Percentiles rank a stretch among this genome's conserved stretches.
Conservation (phyloP, 2,797 vertebrate species). For the Prionace glauca region DNA sequence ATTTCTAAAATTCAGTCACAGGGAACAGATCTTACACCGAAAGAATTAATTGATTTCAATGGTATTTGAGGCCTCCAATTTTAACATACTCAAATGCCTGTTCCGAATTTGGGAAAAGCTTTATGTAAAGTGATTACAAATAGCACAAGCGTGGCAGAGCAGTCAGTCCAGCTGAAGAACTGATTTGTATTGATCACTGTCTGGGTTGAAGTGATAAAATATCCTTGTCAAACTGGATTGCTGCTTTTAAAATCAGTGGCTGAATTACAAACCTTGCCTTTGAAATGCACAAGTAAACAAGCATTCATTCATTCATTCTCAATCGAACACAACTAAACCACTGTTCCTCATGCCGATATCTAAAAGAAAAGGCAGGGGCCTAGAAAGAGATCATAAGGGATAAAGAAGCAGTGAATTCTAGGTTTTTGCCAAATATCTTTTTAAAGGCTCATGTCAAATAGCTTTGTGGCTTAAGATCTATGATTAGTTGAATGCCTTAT, state of each 20-base stretch:
- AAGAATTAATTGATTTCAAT: background rate
- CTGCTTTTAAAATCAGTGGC: background rate
- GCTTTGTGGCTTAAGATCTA: background rate
- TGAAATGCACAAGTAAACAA: background rate
- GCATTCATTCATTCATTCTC: background rate
- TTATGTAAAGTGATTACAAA: constrained; percentile 3
- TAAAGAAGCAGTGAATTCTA: background rate
- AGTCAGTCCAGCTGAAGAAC: background rate
- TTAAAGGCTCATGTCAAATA: background rate
- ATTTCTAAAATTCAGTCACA: background rate
- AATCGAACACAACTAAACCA: background rate
- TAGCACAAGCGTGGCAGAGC: background rate
- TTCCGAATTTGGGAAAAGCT: background rate
- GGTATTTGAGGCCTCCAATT: constrained; percentile 11
- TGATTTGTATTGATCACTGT: constrained; percentile 2
- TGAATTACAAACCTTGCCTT: background rate
- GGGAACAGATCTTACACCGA: background rate
- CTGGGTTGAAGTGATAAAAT: background rate
- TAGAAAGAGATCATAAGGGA: background rate
- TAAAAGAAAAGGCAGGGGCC: background rate
- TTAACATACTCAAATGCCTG: background rate
- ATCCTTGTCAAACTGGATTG: background rate
- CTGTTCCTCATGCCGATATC: background rate
- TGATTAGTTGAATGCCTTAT: background rate
- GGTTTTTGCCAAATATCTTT: background rate